Conservation (phyloP, 2,888 invertebrate species). For the Azorinus chamasolen region DNA sequence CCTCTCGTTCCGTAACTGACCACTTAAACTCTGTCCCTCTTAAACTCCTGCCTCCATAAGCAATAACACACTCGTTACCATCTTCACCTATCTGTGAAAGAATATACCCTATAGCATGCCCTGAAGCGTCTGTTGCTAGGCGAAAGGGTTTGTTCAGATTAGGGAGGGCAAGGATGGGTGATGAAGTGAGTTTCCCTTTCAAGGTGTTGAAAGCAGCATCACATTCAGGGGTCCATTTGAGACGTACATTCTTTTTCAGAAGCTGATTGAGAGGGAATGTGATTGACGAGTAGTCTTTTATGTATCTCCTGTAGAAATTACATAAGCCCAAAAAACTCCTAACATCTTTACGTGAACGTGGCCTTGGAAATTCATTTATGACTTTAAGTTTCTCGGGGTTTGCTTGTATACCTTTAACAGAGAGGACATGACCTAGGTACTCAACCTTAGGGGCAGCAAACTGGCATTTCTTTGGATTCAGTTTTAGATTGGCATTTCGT, state of each 20-base stretch:
- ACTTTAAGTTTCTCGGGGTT: too few relatives aligned
- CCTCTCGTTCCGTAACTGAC: slow-evolving; percentile 50
- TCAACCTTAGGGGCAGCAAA: background rate
- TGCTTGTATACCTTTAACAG: too few relatives aligned
- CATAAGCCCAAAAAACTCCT: too few relatives aligned
- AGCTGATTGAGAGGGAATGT: background rate
- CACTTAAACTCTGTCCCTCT: too few relatives aligned
- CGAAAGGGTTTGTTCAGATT: background rate
- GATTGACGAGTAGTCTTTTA: background rate
- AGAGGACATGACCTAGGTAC: slow-evolving; percentile 3
- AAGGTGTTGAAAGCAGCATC: background rate
- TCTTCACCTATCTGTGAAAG: too few relatives aligned
- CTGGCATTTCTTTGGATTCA: slow-evolving; percentile 3
- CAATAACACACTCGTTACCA: too few relatives aligned
- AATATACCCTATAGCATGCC: slow-evolving; percentile 4
- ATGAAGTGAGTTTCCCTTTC: background rate
- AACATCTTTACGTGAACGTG: too few relatives aligned
- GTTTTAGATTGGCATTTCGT: slow-evolving; percentile 44
- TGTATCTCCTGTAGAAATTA: too few relatives aligned
- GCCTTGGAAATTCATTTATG: too few relatives aligned
- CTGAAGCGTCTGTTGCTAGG: slow-evolving; percentile 10
- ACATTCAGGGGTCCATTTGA: slow-evolving; percentile 4
- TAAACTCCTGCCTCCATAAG: too few relatives aligned
- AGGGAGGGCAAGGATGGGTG: background rate
- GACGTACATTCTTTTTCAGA: background rate